Evolutionary conservation across 1,140 invertebrate genomes (phyloP), one percentile per base, ranked within the genome.

Genomic region (Drosophila nannoptera): DNA sequence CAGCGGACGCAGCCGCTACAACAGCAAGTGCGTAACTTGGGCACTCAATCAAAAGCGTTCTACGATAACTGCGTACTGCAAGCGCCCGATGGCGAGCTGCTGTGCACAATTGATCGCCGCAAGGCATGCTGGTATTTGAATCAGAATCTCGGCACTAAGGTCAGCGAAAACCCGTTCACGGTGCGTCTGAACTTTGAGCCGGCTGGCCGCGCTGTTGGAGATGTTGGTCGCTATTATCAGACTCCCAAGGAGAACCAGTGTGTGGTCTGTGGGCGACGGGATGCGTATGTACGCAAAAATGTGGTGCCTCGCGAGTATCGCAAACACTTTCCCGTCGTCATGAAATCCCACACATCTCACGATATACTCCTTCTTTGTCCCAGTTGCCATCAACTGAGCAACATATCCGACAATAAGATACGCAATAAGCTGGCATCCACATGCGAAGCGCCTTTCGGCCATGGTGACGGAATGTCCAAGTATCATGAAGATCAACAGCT

Each of bases 291-390:
- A 36, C 90, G 94, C 4, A 97, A 97, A 88, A 95, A 95, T 75
- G 92, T 97, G 35, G 94, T 97, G 40, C 96, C 96, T 0, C 92
- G 93, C 61, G 95, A 97, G 90, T 97, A 97, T 87, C 92, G 95
- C 54, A 96, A 94, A 90, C 92, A 94, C 87, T 96, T 97, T 82
- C 95, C 96, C 31, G 88, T 93, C 92, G 91, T 94, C 43, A 93
- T 96, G 92, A 96, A 97, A 87, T 93, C 95, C 6, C 95, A 96
- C 89, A 93, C 94, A 31, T 96, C 94, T 0, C 96, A 97, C 87
- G 96, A 97, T 90, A 92, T 96, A 14, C 84, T 97, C 14, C 84
- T 97, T 59, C 87, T 97, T 29, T 97, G 96, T 89, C 91, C 92
- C 48, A 35, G 73, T 0, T 97, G 96, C 89, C 95, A 97, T 88